Percentiles rank a stretch among this genome's conserved stretches.
Conservation (phyloP, 2,888 invertebrate genomes). For the Allophyes oxyacanthae region DNA sequence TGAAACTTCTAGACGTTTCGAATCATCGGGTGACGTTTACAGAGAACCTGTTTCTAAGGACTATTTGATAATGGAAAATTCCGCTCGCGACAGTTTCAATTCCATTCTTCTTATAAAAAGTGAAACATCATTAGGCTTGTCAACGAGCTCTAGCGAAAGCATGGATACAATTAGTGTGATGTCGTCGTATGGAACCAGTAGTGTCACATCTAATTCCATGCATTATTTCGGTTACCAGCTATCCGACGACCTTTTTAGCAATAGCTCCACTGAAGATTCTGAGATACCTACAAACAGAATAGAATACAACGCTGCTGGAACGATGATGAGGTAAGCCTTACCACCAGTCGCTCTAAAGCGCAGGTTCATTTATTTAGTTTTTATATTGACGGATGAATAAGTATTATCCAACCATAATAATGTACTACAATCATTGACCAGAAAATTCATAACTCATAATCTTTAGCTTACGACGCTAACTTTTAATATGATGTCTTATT, state of each 20-base stretch:
- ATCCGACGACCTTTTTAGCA: slow-evolving; percentile 15
- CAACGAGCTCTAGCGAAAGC: slow-evolving; percentile 41
- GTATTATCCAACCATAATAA: too few species aligned
- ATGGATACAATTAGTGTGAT: slow-evolving; percentile 56
- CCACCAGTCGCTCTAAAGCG: background rate
- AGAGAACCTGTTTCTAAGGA: background rate
- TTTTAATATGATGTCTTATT: too few species aligned
- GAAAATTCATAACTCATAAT: too few species aligned
- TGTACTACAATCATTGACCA: too few species aligned
- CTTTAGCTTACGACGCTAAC: too few species aligned
- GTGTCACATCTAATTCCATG: slow-evolving; percentile 49
- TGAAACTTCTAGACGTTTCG: slow-evolving; percentile 1
- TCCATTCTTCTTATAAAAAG: slow-evolving; percentile 61
- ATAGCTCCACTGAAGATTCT: slow-evolving; percentile 30
- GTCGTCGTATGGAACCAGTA: slow-evolving; percentile 56
- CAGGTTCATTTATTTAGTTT: background rate
- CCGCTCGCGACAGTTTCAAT: slow-evolving; percentile 53
- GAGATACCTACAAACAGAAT: slow-evolving; percentile 38
- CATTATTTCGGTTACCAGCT: slow-evolving; percentile 47
- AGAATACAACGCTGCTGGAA: slow-evolving; percentile 23
- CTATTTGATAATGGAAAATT: background rate
- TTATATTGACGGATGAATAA: background rate
- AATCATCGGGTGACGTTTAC: background rate
- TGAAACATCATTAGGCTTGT: slow-evolving; percentile 63
- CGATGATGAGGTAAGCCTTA: slow-evolving; percentile 30